phyloP scores from a whole-genome alignment of 2,113 vertebrate genomes.

The Syngnathus scovelli region DNA sequence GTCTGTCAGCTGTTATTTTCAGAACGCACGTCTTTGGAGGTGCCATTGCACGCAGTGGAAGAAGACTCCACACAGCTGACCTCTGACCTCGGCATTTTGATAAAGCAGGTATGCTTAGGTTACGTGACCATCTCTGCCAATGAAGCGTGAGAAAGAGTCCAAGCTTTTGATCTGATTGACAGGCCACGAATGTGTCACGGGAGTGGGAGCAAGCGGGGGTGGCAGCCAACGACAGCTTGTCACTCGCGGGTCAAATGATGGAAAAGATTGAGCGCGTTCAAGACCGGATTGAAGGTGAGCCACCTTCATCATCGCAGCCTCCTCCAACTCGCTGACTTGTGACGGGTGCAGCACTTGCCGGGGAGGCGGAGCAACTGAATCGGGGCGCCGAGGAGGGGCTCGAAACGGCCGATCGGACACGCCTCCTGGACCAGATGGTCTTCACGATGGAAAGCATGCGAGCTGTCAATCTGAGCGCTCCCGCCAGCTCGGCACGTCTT shows the following conservation, averaged over 20 bases:
- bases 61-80: constrained; percentile 16
- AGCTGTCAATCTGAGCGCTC: constrained; percentile 46
- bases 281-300: constrained; percentile 72
- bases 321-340: not conserved
- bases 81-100: constrained; percentile 32
- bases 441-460: constrained; percentile 65
- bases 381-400: constrained; percentile 60
- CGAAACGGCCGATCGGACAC: constrained; percentile 52
- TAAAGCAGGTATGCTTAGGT: constrained; percentile 31
- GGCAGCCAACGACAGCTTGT: constrained; percentile 60
- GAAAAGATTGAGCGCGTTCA: constrained; percentile 66
- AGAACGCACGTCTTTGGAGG: not conserved
- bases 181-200: constrained; percentile 65
- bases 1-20: constrained; percentile 17
- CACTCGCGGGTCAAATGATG: constrained; percentile 65
- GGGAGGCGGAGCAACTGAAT: constrained; percentile 70
- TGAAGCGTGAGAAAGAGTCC: not conserved
- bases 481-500: constrained; percentile 39
- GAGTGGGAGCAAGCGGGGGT: constrained; percentile 50
- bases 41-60: constrained; percentile 15
- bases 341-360: constrained; percentile 66
- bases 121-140: no score
- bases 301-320: constrained; percentile 31
- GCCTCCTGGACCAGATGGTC: constrained; percentile 65
- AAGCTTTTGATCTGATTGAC: constrained; percentile 15